Base-by-base conservation (phyloP, 23 tunicate genomes). In the Aplidium turbinatum region DNA sequence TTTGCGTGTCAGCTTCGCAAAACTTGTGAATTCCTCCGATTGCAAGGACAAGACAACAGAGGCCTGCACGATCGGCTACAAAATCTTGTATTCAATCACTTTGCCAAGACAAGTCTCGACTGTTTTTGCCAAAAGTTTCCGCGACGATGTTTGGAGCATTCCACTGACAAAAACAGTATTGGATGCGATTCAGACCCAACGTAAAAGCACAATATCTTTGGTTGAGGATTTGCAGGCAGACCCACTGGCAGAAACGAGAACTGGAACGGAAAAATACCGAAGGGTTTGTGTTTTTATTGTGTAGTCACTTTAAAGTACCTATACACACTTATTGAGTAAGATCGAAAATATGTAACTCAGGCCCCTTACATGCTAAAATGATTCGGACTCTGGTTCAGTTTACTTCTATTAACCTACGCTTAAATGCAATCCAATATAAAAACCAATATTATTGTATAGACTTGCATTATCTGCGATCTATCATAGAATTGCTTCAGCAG, bases 171-270 rank as follows among this genome's bases (percentile, higher is more conserved):
- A n/a, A 3, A 46, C 31, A 24, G 22, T 84, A 28, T 25, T 84
- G 2, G 35, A 68, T 3, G 48, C 40, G 1, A 33, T 63, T 5
- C 4, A 33, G 5, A 31, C 78, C 1, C 25, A 32, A 6, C 30
- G 45, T 18, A 18, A 52, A 22, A 63, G 24, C 24, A 51, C 54
- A 25, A 31, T 75, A 23, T 47, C 77, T 52, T 18, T 84, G 3
- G 40, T 88, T 0, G 82, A 88, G 58, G 69, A 81, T 31, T 60
- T 88, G 58, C 96, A 88, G 26, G 31, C 30, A 7, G 93, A 86
- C 35, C 63, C 73, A 0, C 35, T 64, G 0, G 21, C 64, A 6
- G 33, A 56, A 22, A 34, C 33, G 51, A 0, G 72, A 58, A 0
- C 27, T 2, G 33, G 47, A 51, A 21, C 38, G 32, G 54, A 40